phyloP scores from a whole-genome alignment of 2,888 invertebrate genomes.

The Mythimna ferrago region DNA sequence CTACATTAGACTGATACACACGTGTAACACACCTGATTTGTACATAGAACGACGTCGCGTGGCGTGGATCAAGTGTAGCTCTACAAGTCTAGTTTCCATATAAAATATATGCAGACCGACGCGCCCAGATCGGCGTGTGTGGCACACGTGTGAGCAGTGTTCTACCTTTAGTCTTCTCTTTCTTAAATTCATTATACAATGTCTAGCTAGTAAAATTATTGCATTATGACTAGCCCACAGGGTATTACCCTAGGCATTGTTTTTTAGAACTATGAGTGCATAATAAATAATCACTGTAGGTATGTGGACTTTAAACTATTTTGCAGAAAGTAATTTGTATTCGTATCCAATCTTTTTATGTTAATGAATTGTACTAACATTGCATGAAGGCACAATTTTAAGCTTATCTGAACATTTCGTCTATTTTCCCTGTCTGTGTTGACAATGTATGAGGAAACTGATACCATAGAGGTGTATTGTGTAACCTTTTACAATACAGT shows the following conservation, averaged over 20 bases:
- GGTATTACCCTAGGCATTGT: background rate
- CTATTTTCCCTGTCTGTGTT: conserved; percentile 34
- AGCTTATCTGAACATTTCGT: conserved; percentile 13
- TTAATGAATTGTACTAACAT: conserved; percentile 18
- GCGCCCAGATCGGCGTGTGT: too few species aligned
- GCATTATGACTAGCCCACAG: too few species aligned
- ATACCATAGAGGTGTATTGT: conserved; percentile 17
- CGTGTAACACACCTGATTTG: too few species aligned
- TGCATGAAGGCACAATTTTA: conserved; percentile 9
- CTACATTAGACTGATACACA: too few species aligned
- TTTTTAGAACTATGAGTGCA: background rate
- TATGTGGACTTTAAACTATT: background rate
- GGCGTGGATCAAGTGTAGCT: too few species aligned
- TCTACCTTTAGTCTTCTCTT: background rate
- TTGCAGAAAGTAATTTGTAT: conserved; percentile 1
- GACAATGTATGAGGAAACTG: conserved; percentile 47
- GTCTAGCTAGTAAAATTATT: too few species aligned
- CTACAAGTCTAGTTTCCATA: too few species aligned
- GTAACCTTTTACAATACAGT: conserved; percentile 20
- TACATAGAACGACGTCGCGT: too few species aligned
- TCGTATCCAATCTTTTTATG: conserved; percentile 20
- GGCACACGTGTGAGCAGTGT: too few species aligned
- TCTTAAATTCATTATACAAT: too few species aligned
- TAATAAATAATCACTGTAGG: background rate
- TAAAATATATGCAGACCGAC: too few species aligned